Evolutionary conservation across 2,797 vertebrate genomes (phyloP).

Genomic region (Microctenopoma stevenorrisi): DNA sequence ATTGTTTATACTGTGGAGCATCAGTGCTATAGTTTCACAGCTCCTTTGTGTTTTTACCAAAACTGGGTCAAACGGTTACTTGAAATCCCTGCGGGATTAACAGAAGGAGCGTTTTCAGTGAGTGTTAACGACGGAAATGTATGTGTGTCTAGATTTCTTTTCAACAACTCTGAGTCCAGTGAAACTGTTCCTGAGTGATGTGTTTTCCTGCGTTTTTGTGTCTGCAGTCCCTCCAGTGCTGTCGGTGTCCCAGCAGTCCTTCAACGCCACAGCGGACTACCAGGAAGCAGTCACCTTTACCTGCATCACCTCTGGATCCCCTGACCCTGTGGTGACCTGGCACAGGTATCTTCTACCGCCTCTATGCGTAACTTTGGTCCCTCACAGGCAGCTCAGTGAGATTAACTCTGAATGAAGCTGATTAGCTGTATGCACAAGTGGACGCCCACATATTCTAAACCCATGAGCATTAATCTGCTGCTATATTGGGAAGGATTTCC

Average conservation of each 20-base stretch:
- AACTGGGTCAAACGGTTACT: slow-evolving; percentile 60
- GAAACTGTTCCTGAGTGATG: background rate
- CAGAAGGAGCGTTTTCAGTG: slow-evolving; percentile 35
- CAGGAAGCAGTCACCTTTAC: slow-evolving; percentile 92
- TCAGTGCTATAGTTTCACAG: slow-evolving; percentile 37
- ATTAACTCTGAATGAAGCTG: background rate
- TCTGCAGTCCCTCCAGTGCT: slow-evolving; percentile 91
- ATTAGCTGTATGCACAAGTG: background rate
- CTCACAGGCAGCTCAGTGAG: background rate
- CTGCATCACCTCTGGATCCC: slow-evolving; percentile 92
- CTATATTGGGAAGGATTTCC: slow-evolving; percentile 14
- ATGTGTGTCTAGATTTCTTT: slow-evolving; percentile 1
- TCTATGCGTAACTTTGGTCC: background rate
- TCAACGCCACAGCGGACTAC: slow-evolving; percentile 96
- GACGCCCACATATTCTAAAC: slow-evolving; percentile 4
- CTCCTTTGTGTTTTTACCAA: slow-evolving; percentile 51
- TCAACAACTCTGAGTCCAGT: slow-evolving; percentile 3
- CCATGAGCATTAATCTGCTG: slow-evolving; percentile 14
- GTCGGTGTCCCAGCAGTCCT: slow-evolving; percentile 90
- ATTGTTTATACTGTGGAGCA: slow-evolving; percentile 34
- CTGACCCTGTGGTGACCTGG: slow-evolving; percentile 93
- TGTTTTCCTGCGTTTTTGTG: slow-evolving; percentile 27
- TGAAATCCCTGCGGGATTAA: slow-evolving; percentile 53
- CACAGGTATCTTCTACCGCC: slow-evolving; percentile 84
- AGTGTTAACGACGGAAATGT: slow-evolving; percentile 35